These are phyloP conservation scores for Lepidochitona cinerea DNA, from an alignment of 2,888 invertebrate species.

Conservation along the genomic window DNA sequence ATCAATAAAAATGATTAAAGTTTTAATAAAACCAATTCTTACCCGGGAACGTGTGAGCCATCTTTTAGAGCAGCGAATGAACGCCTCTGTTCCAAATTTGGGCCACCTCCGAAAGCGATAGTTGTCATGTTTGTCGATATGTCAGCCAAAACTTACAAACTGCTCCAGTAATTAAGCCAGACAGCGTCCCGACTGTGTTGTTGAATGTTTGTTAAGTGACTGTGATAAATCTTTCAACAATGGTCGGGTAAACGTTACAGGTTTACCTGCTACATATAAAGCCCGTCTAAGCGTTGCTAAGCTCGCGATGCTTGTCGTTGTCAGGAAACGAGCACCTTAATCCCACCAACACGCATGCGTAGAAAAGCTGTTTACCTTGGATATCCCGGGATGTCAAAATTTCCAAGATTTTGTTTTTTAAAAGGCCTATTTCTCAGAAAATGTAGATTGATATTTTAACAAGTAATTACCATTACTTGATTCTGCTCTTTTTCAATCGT, in stretches of 20 bases:
- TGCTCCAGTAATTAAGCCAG: neutral
- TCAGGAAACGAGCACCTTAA: neutral
- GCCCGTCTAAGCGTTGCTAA: no score
- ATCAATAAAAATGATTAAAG: no score
- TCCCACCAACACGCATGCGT: neutral
- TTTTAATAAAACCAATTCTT: no score
- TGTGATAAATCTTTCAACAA: no score
- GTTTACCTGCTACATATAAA: no score
- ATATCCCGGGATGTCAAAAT: no score
- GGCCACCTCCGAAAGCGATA: slow-evolving; percentile 66
- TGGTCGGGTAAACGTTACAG: no score
- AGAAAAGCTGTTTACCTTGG: no score
- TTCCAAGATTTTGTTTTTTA: no score
- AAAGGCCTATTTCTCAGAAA: no score
- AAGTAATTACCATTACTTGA: neutral
- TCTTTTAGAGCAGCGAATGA: slow-evolving; percentile 65
- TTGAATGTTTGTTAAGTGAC: neutral
- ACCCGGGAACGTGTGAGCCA: slow-evolving; percentile 70
- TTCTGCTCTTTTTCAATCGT: neutral
- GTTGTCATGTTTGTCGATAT: slow-evolving; percentile 56
- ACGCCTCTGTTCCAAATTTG: slow-evolving; percentile 64
- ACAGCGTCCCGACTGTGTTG: neutral
- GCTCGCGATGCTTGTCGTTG: no score
- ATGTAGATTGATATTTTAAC: neutral
- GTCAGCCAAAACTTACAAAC: neutral